These are phyloP conservation scores for Dinomys branickii DNA, from an alignment of 2,113 vertebrate species.

Conservation along the genomic window DNA sequence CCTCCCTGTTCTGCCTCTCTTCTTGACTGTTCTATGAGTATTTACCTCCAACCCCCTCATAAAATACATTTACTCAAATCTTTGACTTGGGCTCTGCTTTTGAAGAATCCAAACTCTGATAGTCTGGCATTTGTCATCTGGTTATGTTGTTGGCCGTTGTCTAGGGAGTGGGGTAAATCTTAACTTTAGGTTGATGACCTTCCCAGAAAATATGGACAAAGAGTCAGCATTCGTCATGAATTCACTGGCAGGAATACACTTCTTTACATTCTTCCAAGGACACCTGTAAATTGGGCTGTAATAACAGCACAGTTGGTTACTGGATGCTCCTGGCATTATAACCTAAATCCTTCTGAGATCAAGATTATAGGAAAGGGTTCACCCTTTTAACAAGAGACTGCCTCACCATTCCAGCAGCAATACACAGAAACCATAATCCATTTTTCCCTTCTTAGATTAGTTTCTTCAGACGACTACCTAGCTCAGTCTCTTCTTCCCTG, in stretches of 20 bases:
- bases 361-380: background rate
- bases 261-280: background rate
- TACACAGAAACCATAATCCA: background rate
- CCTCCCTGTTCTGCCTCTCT: background rate
- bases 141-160: background rate
- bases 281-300: background rate
- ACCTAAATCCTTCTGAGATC: background rate
- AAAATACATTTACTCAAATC: conserved; percentile 45
- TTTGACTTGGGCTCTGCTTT: conserved; percentile 18
- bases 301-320: background rate
- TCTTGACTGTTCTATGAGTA: background rate
- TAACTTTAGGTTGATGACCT: background rate
- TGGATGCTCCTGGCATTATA: background rate
- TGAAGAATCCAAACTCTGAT: background rate
- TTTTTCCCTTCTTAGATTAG: background rate
- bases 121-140: background rate
- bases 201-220: background rate
- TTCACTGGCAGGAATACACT: background rate
- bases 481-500: background rate
- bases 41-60: conserved; percentile 41
- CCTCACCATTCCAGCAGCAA: no score
- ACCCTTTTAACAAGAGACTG: no score
- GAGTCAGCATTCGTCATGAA: background rate
- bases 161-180: background rate
- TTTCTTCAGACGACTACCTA: background rate